These are phyloP conservation scores for Montipora efflorescens DNA, from an alignment of 64 coral and sea anemone genomes.

Conservation along the genomic window DNA sequence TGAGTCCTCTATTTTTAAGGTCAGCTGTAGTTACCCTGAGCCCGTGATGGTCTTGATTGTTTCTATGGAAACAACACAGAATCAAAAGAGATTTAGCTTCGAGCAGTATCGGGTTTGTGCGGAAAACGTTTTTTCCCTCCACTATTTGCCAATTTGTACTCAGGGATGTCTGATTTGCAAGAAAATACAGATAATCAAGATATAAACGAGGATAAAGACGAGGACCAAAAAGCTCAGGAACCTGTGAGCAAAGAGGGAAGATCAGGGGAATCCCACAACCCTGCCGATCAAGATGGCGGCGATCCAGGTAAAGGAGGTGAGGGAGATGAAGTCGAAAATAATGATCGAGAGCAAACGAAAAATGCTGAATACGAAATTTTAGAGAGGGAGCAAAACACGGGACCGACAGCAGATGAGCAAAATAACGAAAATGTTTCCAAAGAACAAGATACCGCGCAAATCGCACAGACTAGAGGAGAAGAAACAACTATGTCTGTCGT, in stretches of 20 bases:
- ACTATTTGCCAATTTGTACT: background rate
- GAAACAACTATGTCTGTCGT: constrained; percentile 23
- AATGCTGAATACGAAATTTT: background rate
- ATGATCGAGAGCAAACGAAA: constrained; percentile 12
- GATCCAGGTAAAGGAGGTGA: constrained; percentile 32
- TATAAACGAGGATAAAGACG: background rate
- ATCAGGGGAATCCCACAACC: background rate
- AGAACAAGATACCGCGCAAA: background rate
- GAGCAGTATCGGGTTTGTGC: background rate
- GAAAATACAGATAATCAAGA: background rate
- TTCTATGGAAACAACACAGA: constrained; percentile 30
- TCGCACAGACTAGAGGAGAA: background rate
- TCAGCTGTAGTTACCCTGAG: background rate
- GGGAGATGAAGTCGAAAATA: background rate
- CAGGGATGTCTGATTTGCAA: constrained; percentile 3
- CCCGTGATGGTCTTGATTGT: constrained; percentile 10
- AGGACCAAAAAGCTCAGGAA: background rate
- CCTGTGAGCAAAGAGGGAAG: background rate
- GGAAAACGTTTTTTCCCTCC: background rate
- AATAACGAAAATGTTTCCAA: constrained; percentile 23
- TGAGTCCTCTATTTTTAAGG: too few relatives aligned
- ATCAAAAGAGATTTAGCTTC: background rate
- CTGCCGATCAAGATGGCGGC: background rate
- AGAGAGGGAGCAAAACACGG: background rate
- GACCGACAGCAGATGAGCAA: background rate